Evolutionary conservation across 2,888 invertebrate genomes (phyloP), one percentile per base, ranked within the genome.

Genomic region (Melinaea marsaeus): DNA sequence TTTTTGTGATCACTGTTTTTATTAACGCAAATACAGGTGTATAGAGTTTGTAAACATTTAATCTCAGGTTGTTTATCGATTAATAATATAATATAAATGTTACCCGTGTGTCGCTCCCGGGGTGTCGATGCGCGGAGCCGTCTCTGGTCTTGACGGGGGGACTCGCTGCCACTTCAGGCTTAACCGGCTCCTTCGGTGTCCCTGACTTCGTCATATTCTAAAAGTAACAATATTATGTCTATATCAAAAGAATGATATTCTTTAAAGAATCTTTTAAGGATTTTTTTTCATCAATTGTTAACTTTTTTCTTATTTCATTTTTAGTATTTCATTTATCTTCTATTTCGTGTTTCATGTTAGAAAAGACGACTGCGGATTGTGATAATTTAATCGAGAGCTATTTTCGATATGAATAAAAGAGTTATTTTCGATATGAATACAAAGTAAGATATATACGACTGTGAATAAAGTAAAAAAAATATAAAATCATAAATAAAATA

Each of bases 71-170:
- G 42, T 2, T 9, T 0, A 42, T 42, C 9, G 6, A 42, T 42
- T 47, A 55, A 13, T 47, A 35, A 22, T 35, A n/a, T 11, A 64
- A 62, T 34, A 54, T 32, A 59, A 13, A 47, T 60, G 73, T 67
- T 77, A 92, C 91, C 78, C 82, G 84, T 3, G 86, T 81, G 70
- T 91, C 90, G 74, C 93, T 93, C 57, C 94, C 94, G 69, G 92
- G 81, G 84, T 94, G 93, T 3, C 93, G 93, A 88, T 95, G 94
- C 0, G 95, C 95, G 1, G 94, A 94, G 11, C 94, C 94, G 75
- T 95, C 95, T 55, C 64, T 71, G 13, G 66, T 65, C 74, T 91
- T 92, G 57, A 86, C 81, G 2, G 72, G 67, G 0, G 72, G 51
- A 1, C 75, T 69, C 0, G 67, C 45, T 0, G 65, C 48, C 3